phyloP scores from a whole-genome alignment of 1,140 invertebrate genomes.

The Drosophila parabipectinata region DNA sequence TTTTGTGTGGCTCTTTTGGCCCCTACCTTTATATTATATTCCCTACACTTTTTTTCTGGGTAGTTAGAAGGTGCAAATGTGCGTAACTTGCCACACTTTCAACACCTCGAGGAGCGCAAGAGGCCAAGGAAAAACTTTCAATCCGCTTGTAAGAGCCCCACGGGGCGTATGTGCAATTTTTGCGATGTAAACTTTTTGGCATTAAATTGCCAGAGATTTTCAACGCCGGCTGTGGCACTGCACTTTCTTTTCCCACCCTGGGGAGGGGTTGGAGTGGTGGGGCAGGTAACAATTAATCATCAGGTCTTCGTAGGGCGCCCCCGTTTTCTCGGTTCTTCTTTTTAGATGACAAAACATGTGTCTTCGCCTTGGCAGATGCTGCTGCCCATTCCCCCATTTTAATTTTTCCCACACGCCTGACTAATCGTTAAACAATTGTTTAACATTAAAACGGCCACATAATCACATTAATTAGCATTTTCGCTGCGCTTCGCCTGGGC shows the following conservation, averaged over 20 bases:
- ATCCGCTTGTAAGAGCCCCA: conserved; percentile 39
- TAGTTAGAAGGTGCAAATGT: conserved; percentile 58
- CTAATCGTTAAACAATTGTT: conserved; percentile 82
- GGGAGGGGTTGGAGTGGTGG: conserved; percentile 2
- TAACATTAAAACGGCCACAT: conserved; percentile 77
- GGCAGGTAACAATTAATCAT: conserved; percentile 66
- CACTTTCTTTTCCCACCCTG: conserved; percentile 20
- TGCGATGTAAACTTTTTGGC: conserved; percentile 68
- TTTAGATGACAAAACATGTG: conserved; percentile 10
- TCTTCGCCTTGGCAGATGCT: conserved; percentile 7
- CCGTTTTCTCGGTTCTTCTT: not conserved
- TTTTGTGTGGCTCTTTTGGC: not conserved
- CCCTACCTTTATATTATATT: conserved; percentile 18
- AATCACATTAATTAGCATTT: conserved; percentile 82
- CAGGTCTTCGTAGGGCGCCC: conserved; percentile 22
- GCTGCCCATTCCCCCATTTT: not conserved
- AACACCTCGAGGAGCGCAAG: conserved; percentile 46
- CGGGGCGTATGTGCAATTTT: conserved; percentile 65
- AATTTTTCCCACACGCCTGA: conserved; percentile 59
- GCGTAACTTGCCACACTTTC: conserved; percentile 63
- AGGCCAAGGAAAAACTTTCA: conserved; percentile 43
- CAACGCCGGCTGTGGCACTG: conserved; percentile 14
- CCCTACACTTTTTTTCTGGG: conserved; percentile 18
- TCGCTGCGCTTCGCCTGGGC: conserved; percentile 56
- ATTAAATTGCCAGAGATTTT: conserved; percentile 69